Percentiles rank a stretch among this genome's conserved stretches.
phyloP scores from a whole-genome alignment of 2,797 vertebrate species.

The Falco columbarius region DNA sequence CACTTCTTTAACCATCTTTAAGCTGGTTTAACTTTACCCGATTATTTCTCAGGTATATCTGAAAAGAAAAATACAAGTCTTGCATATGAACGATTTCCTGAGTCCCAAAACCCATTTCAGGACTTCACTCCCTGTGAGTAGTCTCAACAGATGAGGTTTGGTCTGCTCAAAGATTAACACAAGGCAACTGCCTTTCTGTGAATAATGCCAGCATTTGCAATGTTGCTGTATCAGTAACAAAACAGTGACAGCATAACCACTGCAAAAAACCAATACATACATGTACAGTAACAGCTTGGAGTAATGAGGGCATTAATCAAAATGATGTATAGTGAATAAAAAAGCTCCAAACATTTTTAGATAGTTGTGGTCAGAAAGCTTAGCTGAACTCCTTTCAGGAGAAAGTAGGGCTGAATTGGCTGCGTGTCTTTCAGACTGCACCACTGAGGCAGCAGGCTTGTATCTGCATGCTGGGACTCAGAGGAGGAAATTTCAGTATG shows the following conservation, averaged over 20 bases:
- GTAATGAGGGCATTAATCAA: not conserved
- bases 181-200: not conserved
- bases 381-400: not conserved
- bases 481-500: not conserved
- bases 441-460: not conserved
- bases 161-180: not conserved
- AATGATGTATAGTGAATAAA: not conserved
- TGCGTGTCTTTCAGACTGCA: not conserved
- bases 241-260: not conserved
- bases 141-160: not conserved
- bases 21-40: not conserved
- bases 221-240: not conserved
- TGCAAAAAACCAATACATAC: not conserved
- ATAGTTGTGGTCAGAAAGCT: not conserved
- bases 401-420: not conserved
- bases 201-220: not conserved
- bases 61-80: not conserved
- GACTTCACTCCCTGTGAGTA: not conserved
- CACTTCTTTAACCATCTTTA: not conserved
- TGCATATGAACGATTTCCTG: not conserved
- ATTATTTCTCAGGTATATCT: not conserved
- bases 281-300: not conserved
- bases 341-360: not conserved
- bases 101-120: not conserved
- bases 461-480: not conserved